Evolutionary conservation across 2,113 vertebrate genomes (phyloP).

Genomic region (Thamnophis sirtalis): DNA sequence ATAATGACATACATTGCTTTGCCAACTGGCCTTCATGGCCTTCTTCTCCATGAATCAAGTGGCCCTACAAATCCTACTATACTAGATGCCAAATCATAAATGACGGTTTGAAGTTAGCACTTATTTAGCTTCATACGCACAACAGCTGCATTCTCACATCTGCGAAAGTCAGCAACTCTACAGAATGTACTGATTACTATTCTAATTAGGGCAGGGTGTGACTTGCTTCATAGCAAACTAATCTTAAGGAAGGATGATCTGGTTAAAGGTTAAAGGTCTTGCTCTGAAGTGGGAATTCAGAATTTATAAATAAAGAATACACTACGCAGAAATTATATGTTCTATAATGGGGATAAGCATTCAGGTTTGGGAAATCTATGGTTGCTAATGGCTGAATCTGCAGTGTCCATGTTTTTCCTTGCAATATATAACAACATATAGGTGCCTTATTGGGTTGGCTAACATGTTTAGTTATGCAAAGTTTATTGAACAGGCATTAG

Average conservation of each 20-base stretch:
- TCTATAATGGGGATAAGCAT: background rate
- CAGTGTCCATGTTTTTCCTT: too few relatives aligned
- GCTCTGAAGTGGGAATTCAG: background rate
- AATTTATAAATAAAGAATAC: background rate
- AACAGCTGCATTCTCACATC: background rate
- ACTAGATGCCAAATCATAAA: background rate
- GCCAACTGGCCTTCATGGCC: background rate
- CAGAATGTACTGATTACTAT: background rate
- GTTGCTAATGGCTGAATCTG: background rate
- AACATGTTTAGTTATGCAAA: constrained; percentile 8
- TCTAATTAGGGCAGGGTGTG: background rate
- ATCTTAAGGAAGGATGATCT: background rate
- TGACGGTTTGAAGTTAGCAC: background rate
- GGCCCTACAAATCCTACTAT: background rate
- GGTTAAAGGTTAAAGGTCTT: background rate
- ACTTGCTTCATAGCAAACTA: background rate
- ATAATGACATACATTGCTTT: background rate
- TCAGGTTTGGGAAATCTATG: background rate
- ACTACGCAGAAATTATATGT: background rate
- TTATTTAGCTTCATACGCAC: background rate
- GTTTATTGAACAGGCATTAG: background rate
- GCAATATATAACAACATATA: background rate
- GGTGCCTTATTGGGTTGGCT: constrained; percentile 1
- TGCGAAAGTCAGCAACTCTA: background rate
- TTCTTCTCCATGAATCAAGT: background rate